These are phyloP conservation scores for Uropsilus gracilis DNA, from an alignment of 2,113 vertebrate species.

Conservation along the genomic window DNA sequence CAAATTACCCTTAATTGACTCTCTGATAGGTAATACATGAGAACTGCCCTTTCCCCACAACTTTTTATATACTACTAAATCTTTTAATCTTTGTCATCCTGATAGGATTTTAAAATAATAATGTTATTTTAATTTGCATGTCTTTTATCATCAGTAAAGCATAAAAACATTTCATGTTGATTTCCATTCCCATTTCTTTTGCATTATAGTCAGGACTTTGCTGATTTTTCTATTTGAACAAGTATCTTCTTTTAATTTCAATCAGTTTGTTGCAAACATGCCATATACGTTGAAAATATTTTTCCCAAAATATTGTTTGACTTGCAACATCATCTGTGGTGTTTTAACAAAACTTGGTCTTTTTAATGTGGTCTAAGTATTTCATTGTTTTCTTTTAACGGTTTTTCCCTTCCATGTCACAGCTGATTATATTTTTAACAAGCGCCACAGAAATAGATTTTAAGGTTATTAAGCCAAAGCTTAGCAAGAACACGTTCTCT, in stretches of 20 bases:
- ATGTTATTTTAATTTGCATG: slow-evolving; percentile 47
- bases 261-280: slow-evolving; percentile 52
- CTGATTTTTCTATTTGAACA: slow-evolving; percentile 6
- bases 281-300: slow-evolving; percentile 1
- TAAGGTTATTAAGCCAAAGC: slow-evolving; percentile 72
- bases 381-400: slow-evolving; percentile 61
- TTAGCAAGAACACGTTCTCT: slow-evolving; percentile 62
- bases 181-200: slow-evolving; percentile 65
- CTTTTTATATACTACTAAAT: slow-evolving; percentile 29
- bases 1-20: slow-evolving; percentile 21
- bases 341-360: neutral
- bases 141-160: slow-evolving; percentile 37
- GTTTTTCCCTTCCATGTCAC: slow-evolving; percentile 46
- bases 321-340: slow-evolving; percentile 45
- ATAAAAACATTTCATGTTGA: slow-evolving; percentile 38
- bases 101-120: slow-evolving; percentile 23
- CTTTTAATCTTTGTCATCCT: slow-evolving; percentile 12
- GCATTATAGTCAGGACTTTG: slow-evolving; percentile 11
- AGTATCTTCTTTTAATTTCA: slow-evolving; percentile 56
- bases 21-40: slow-evolving; percentile 40
- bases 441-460: slow-evolving; percentile 61
- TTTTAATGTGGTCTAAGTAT: slow-evolving; percentile 50
- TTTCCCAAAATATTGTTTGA: slow-evolving; percentile 54
- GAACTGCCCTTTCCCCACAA: neutral
- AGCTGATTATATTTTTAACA: slow-evolving; percentile 69